Evolutionary conservation across 2,888 invertebrate genomes (phyloP).

Genomic region (Rhagonycha fulva): DNA sequence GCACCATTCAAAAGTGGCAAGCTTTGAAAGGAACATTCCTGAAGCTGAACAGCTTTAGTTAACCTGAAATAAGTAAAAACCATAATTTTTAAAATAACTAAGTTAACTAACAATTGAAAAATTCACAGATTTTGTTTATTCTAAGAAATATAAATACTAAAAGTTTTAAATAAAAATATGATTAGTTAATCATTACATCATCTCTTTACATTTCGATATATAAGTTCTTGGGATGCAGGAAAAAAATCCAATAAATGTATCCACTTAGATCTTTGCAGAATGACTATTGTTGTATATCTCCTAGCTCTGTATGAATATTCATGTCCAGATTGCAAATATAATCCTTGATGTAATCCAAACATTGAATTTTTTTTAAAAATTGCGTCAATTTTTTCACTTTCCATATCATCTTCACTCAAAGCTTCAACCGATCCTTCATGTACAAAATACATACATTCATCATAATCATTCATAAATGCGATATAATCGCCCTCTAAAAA

Average conservation of each 20-base stretch:
- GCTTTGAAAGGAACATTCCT: too few species aligned
- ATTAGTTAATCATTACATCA: background rate
- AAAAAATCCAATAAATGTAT: constrained; percentile 33
- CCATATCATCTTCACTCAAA: constrained; percentile 33
- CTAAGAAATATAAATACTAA: background rate
- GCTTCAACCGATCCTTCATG: constrained; percentile 37
- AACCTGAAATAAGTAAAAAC: too few species aligned
- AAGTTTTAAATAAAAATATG: background rate
- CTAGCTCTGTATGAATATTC: constrained; percentile 36
- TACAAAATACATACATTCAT: constrained; percentile 42
- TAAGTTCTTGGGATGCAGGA: constrained; percentile 28
- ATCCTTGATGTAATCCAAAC: constrained; percentile 37
- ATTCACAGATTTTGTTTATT: too few species aligned
- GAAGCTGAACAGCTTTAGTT: too few species aligned
- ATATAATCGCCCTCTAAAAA: constrained; percentile 39
- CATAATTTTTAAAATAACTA: too few species aligned
- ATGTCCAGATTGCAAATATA: constrained; percentile 33
- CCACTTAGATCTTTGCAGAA: constrained; percentile 28
- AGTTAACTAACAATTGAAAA: too few species aligned
- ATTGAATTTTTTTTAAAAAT: constrained; percentile 24
- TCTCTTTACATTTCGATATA: background rate
- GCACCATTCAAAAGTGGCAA: too few species aligned
- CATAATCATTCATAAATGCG: constrained; percentile 36
- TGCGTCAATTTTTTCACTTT: constrained; percentile 28
- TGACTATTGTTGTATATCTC: constrained; percentile 26